phyloP scores from a whole-genome alignment of 2,888 invertebrate species.

The Macrophya alboannulata region DNA sequence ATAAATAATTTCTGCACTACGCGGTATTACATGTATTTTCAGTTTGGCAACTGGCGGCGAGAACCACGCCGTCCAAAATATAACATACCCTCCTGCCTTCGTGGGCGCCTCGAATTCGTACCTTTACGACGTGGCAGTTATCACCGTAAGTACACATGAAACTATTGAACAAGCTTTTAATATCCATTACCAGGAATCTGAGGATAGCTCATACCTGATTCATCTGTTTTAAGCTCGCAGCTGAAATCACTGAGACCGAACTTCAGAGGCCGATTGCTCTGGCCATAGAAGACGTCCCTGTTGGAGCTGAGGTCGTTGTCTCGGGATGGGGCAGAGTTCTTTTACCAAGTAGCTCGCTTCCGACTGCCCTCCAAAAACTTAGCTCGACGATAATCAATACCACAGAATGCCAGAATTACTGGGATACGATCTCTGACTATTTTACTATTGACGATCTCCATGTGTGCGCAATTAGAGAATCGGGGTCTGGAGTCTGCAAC shows the following conservation, averaged over 20 bases:
- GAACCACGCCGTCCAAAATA: conserved; percentile 41
- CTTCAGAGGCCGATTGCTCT: conserved; percentile 41
- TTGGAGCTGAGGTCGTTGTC: conserved; percentile 21
- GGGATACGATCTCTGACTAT: too few species aligned
- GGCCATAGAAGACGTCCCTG: conserved; percentile 20
- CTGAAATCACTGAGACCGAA: conserved; percentile 37
- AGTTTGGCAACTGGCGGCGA: conserved; percentile 62
- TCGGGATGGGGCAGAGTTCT: conserved; percentile 48
- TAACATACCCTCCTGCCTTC: neutral
- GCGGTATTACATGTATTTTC: conserved; percentile 63
- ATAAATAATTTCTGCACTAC: neutral
- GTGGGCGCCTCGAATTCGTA: conserved; percentile 22
- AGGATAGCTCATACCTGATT: neutral
- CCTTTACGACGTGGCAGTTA: conserved; percentile 36
- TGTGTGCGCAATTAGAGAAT: conserved; percentile 12
- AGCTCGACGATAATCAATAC: conserved; percentile 51
- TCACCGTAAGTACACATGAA: conserved; percentile 28
- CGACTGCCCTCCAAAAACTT: conserved; percentile 59
- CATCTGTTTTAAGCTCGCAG: conserved; percentile 16
- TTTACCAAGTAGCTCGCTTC: conserved; percentile 57
- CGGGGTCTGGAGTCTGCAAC: conserved; percentile 46
- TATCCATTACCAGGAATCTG: neutral
- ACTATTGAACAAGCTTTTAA: neutral
- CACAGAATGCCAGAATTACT: conserved; percentile 53
- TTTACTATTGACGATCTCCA: conserved; percentile 30